A percentile compares a stretch with the other conserved stretches of the same genome.
phyloP scores from a whole-genome alignment of 2,888 invertebrate genomes.

The Macrophya annulata region DNA sequence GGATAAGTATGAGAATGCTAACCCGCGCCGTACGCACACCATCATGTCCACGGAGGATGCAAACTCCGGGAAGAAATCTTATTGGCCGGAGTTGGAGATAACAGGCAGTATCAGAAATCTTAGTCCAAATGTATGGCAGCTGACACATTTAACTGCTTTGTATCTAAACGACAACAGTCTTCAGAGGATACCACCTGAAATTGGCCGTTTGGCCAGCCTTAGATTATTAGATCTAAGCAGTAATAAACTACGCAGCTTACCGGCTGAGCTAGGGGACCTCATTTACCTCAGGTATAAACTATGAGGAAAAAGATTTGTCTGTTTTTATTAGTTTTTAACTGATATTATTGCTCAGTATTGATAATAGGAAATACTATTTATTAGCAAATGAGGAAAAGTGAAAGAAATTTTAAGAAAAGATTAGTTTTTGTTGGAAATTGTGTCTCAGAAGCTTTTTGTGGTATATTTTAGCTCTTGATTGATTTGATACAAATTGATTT shows the following conservation, averaged over 20 bases:
- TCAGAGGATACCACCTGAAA: constrained; percentile 94
- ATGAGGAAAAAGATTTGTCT: not conserved
- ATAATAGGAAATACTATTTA: not conserved
- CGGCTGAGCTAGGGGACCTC: constrained; percentile 98
- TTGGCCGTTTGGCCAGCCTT: constrained; percentile 91
- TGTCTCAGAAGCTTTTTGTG: not conserved
- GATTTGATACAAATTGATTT: too few relatives aligned
- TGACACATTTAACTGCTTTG: constrained; percentile 95
- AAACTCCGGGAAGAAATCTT: constrained; percentile 94
- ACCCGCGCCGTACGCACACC: constrained; percentile 91
- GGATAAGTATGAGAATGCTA: constrained; percentile 93
- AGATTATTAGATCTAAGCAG: constrained; percentile 95
- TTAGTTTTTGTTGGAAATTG: not conserved
- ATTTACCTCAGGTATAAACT: constrained; percentile 90
- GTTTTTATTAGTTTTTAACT: not conserved
- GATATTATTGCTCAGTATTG: not conserved
- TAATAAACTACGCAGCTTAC: constrained; percentile 96
- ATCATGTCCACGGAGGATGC: constrained; percentile 97
- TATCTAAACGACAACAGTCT: constrained; percentile 98
- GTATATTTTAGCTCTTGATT: too few relatives aligned
- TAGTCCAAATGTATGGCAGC: constrained; percentile 94
- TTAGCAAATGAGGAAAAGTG: not conserved
- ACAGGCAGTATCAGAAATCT: constrained; percentile 96
- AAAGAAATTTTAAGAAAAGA: not conserved
- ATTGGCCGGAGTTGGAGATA: constrained; percentile 96